A percentile compares a stretch with the other conserved stretches of the same genome.
Conservation (phyloP, 2,113 vertebrate species). For the Gymnogyps californianus region DNA sequence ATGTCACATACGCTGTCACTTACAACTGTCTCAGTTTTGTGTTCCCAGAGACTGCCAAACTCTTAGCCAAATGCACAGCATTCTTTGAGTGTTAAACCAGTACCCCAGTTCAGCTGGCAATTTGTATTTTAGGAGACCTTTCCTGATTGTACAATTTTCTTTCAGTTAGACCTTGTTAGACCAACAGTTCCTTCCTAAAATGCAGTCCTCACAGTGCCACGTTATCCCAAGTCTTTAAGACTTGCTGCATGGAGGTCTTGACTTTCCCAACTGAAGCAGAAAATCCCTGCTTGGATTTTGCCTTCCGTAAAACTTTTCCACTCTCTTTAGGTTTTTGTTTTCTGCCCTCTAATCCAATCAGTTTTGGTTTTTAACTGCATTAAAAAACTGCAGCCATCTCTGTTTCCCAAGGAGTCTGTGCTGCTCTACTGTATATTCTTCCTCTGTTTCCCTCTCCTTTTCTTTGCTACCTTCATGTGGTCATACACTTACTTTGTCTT, state of each 20-base stretch:
- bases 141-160: neutral
- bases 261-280: neutral
- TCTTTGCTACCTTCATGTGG: neutral
- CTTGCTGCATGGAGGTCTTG: neutral
- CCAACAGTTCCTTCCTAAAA: neutral
- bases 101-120: neutral
- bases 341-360: neutral
- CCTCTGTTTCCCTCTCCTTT: neutral
- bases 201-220: rapidly evolving
- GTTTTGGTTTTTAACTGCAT: neutral
- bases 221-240: neutral
- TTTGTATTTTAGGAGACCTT: neutral
- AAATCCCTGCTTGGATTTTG: neutral
- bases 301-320: neutral
- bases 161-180: neutral
- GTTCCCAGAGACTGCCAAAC: neutral
- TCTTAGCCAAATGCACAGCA: neutral
- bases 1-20: too few relatives aligned
- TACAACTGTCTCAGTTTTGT: neutral
- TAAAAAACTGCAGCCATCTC: neutral
- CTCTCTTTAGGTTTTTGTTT: neutral
- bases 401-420: neutral
- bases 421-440: neutral
- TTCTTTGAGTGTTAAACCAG: neutral
- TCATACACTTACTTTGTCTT: neutral